Conservation (phyloP, 2,113 vertebrate species). For the Cacatua alba region DNA sequence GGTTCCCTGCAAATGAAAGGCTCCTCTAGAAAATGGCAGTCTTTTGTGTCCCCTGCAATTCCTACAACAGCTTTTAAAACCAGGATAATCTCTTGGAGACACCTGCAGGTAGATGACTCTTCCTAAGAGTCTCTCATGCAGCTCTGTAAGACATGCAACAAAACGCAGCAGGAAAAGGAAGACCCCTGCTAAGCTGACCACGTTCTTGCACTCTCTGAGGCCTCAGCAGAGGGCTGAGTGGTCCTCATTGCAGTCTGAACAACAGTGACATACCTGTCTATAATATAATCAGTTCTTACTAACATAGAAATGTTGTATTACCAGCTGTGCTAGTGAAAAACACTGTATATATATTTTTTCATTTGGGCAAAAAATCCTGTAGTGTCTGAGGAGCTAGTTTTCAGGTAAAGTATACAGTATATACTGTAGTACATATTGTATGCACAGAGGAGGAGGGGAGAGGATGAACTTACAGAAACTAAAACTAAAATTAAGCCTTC, state of each 20-base stretch:
- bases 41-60: constrained; percentile 24
- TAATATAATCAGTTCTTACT: not conserved
- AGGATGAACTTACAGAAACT: not conserved
- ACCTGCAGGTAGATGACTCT: constrained; percentile 38
- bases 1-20: constrained; percentile 46
- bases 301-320: not conserved
- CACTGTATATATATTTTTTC: too few relatives aligned
- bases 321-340: not conserved
- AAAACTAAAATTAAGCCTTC: not conserved
- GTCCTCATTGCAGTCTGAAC: not conserved
- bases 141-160: not conserved
- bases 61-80: not conserved
- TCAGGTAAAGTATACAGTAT: not conserved
- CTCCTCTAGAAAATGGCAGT: constrained; percentile 14
- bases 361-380: not conserved
- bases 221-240: not conserved
- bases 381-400: not conserved
- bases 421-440: too few relatives aligned
- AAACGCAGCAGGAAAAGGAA: not conserved
- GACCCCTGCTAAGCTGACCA: not conserved
- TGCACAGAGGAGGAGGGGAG: not conserved
- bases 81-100: not conserved
- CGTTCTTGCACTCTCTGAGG: not conserved
- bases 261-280: not conserved
- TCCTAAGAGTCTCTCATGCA: not conserved